These are phyloP conservation scores for Aphelinus certus DNA, from an alignment of 1,140 invertebrate genomes.

Conservation along the genomic window DNA sequence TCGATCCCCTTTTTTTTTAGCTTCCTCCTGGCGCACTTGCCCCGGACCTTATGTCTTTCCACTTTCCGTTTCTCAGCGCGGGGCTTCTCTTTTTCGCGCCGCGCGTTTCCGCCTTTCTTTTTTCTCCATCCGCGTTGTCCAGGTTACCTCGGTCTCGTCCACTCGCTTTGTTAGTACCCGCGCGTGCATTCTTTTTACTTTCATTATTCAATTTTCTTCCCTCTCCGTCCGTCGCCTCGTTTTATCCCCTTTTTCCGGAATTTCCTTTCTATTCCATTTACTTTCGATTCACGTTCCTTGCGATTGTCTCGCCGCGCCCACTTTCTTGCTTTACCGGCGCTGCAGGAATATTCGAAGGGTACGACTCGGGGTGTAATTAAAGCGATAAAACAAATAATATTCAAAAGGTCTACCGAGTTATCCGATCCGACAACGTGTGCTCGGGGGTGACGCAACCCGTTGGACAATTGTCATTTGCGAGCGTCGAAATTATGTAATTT, in stretches of 20 bases:
- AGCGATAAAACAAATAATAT: too few species aligned
- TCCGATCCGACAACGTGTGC: too few species aligned
- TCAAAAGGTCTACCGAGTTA: too few species aligned
- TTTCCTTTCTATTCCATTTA: not conserved
- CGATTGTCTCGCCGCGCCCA: not conserved
- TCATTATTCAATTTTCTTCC: constrained; percentile 1
- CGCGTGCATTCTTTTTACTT: not conserved
- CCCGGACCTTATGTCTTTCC: constrained; percentile 17
- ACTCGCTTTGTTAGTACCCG: not conserved
- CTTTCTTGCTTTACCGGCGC: not conserved
- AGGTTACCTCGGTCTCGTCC: not conserved
- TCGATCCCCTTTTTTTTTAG: not conserved
- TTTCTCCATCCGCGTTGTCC: constrained; percentile 1
- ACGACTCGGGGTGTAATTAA: too few species aligned
- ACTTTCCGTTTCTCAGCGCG: constrained; percentile 7
- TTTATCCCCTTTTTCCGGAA: constrained; percentile 10
- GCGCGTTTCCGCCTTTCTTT: constrained; percentile 33
- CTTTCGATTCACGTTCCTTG: not conserved
- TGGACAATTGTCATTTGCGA: too few species aligned
- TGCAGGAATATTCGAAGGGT: too few species aligned
- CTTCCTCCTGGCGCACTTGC: not conserved
- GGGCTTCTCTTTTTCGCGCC: constrained; percentile 29
- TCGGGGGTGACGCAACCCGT: too few species aligned
- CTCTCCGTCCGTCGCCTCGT: too few species aligned
- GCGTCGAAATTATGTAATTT: too few species aligned